Evolutionary conservation across 2,888 invertebrate genomes (phyloP).

Genomic region (Leptinotarsa peninsularis): DNA sequence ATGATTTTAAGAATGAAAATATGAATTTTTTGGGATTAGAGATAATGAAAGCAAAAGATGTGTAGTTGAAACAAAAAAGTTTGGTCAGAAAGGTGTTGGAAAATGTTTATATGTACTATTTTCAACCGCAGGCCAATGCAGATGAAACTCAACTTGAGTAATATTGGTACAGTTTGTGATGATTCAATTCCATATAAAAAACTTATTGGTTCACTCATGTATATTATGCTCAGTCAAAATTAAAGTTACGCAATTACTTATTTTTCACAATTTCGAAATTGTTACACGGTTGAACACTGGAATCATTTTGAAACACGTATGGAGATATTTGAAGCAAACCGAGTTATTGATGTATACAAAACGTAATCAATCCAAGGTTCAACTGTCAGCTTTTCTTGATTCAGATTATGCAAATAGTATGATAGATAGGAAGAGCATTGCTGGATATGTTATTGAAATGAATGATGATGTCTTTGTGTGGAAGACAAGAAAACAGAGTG

Average conservation of each 20-base stretch:
- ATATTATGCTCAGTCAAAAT: conserved; percentile 45
- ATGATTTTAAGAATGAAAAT: conserved; percentile 15
- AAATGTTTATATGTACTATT: conserved; percentile 38
- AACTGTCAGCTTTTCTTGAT: conserved; percentile 41
- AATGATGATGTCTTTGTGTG: conserved; percentile 42
- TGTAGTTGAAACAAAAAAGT: conserved; percentile 6
- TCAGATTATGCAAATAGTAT: conserved; percentile 25
- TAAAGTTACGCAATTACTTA: conserved; percentile 42
- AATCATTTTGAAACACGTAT: conserved; percentile 36
- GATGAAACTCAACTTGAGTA: too few species aligned
- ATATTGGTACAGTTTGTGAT: conserved; percentile 10
- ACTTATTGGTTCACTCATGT: conserved; percentile 44
- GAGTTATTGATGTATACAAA: conserved; percentile 33
- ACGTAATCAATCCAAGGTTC: conserved; percentile 26
- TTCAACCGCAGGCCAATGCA: conserved; percentile 17
- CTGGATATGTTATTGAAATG: conserved; percentile 41
- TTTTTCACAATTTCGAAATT: conserved; percentile 45
- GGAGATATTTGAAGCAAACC: conserved; percentile 41
- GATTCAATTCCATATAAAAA: conserved; percentile 34
- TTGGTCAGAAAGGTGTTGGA: conserved; percentile 40
- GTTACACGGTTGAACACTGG: conserved; percentile 34
- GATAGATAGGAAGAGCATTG: conserved; percentile 44
- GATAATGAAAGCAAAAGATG: conserved; percentile 20
- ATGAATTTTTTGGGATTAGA: conserved; percentile 18
- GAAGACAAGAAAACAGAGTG: conserved; percentile 44